Base-by-base conservation (phyloP, 2,888 invertebrate genomes). In the Ormyrus thymus region DNA sequence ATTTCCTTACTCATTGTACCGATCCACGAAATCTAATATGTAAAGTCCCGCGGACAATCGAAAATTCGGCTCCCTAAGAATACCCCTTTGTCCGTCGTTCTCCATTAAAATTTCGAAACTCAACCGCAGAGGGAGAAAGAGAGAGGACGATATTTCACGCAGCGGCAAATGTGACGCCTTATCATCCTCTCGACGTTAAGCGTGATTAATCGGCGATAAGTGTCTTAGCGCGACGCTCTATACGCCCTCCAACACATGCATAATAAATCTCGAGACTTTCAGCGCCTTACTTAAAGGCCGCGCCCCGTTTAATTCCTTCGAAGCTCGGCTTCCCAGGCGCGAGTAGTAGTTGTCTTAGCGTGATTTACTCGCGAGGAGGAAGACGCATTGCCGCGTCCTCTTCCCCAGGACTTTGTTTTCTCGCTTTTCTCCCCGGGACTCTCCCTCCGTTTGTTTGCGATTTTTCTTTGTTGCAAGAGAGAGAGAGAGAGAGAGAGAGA, bases 141-240 rank as follows among this genome's bases (percentile, higher is more conserved):
- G 29, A 29, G 1, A 29, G 29, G 29, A 29, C 29, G 29, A 29
- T 29, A 29, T 29, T 29, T 29, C 29, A 29, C 29, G 29, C 29
- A 29, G 29, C 29, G 29, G 29, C 29, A 29, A 2, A 29, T 3
- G 29, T 29, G 29, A 29, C 29, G 29, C 29, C 29, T 29, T 29
- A 29, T 29, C 29, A 29, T 29, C 29, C 50, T 9, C 7, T 8
- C 8, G 75, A 75, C 79, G 65, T 79, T 75, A 71, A 80, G 73
- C 80, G 71, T 78, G 80, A 80, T 80, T 80, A 80, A 80, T 78
- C 43, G 80, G 71, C 73, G 78, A 74, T 80, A 78, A 80, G 77
- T 78, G 76, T 73, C 80, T 74, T 64, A 64, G 48, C 65, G 11
- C 69, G 58, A 79, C 62, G 51, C 45, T 29, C 70, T n/a, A 7